These are phyloP conservation scores for Bembecia ichneumoniformis DNA, from an alignment of 2,888 invertebrate genomes.

Conservation along the genomic window DNA sequence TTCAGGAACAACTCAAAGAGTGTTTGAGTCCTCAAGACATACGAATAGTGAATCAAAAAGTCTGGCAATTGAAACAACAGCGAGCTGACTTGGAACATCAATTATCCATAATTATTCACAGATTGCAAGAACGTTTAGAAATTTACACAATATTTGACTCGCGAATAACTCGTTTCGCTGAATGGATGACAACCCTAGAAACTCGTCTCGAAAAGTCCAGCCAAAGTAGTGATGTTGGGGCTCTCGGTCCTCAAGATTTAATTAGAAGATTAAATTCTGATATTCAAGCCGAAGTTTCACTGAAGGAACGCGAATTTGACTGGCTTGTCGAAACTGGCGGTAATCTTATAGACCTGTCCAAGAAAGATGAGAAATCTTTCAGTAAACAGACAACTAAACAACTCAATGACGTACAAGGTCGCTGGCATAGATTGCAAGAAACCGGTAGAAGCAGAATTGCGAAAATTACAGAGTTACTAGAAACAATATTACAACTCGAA, in stretches of 20 bases:
- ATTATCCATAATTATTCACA: slow-evolving; percentile 78
- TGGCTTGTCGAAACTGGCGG: slow-evolving; percentile 82
- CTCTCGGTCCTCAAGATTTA: slow-evolving; percentile 80
- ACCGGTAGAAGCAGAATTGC: slow-evolving; percentile 77
- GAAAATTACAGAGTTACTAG: slow-evolving; percentile 80
- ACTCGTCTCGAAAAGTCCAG: slow-evolving; percentile 74
- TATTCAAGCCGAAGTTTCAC: slow-evolving; percentile 79
- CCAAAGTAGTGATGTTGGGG: slow-evolving; percentile 57
- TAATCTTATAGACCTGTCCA: slow-evolving; percentile 75
- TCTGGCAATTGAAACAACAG: slow-evolving; percentile 85
- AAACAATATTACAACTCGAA: slow-evolving; percentile 80
- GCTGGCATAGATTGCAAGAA: slow-evolving; percentile 78
- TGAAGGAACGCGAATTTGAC: slow-evolving; percentile 83
- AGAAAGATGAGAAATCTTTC: slow-evolving; percentile 72
- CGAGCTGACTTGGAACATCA: slow-evolving; percentile 87
- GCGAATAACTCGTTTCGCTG: slow-evolving; percentile 75
- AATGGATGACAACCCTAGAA: slow-evolving; percentile 81
- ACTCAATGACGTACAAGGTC: slow-evolving; percentile 71
- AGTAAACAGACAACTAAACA: slow-evolving; percentile 73
- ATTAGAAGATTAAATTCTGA: slow-evolving; percentile 81
- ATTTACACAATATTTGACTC: slow-evolving; percentile 80
- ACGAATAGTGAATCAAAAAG: slow-evolving; percentile 82
- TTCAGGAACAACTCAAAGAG: slow-evolving; percentile 87
- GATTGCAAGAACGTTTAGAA: slow-evolving; percentile 81
- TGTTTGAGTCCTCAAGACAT: slow-evolving; percentile 88